Base-by-base conservation (phyloP, 2,797 vertebrate species). In the Meda fulgida region DNA sequence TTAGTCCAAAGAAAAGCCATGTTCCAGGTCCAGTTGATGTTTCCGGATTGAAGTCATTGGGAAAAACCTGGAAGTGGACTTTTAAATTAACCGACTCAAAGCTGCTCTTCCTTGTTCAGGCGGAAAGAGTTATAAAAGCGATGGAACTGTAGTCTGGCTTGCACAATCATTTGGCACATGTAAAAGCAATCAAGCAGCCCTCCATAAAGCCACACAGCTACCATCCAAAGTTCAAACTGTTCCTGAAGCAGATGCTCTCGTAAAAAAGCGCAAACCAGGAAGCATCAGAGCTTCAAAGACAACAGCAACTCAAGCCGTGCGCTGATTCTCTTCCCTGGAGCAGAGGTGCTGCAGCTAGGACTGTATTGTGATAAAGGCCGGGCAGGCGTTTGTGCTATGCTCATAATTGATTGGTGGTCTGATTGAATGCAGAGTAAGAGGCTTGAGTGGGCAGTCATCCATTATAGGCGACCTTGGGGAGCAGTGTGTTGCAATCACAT, bases 381-480 rank as follows among this genome's bases (percentile, higher is more conserved):
- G 73, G 46, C 66, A 75, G 84, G 67, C 72, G 60, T 83, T 67
- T 80, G 81, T 71, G 73, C 40, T 84, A 36, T 75, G 51, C 80
- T 71, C 43, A 69, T 81, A 83, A 86, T 84, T 84, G 84, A 88
- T 88, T 86, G 75, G 76, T 46, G 67, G 58, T 73, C 46, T 84
- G 81, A 86, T 83, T 88, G 78, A 85, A 85, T 81, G 73, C 81
- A 80, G 79, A 83, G 40, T 72, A 85, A 83, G 87, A 80, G 58
- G 73, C 78, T 77, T 70, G 70, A 84, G 80, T 55, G 66, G 29
- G 72, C 73, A 85, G 79, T 73, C 79, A 80, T 88, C 84, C 80
- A 87, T 89, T 84, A 87, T 43, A n/a, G 48, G n/a, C 81, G 85
- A 89, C 87, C 88, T 89, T 90, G 87, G 48, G 72, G 78, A 85